A percentile compares a stretch with the other conserved stretches of the same genome.
Evolutionary conservation across 2,113 vertebrate genomes (phyloP).

Genomic region (Tursiops truncatus): DNA sequence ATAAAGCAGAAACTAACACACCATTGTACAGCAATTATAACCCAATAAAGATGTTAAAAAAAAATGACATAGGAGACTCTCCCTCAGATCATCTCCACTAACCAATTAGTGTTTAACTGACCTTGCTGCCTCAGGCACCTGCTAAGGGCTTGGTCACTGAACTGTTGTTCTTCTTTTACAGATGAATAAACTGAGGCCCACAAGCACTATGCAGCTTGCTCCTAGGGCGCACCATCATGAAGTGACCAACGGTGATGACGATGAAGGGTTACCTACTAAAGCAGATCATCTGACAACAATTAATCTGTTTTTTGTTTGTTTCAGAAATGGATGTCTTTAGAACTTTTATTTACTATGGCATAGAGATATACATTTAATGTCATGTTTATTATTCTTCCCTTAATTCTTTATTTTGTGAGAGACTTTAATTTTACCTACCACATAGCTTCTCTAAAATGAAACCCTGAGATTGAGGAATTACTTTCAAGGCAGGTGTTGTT

Average conservation of each 20-base stretch:
- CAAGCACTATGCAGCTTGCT: background rate
- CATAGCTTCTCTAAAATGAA: background rate
- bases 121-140: background rate
- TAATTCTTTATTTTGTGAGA: background rate
- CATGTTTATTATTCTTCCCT: background rate
- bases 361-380: background rate
- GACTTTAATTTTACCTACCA: background rate
- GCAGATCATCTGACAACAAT: background rate
- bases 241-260: background rate
- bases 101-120: background rate
- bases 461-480: background rate
- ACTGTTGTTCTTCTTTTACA: background rate
- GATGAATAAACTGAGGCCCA: background rate
- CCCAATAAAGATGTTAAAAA: no score
- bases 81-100: background rate
- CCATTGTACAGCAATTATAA: no score
- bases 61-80: background rate
- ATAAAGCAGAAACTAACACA: no score
- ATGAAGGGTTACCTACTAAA: background rate
- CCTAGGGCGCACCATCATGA: background rate
- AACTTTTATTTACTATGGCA: background rate
- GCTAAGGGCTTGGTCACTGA: background rate
- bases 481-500: background rate
- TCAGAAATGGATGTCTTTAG: background rate
- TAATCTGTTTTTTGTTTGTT: background rate